Evolutionary conservation across 2,797 vertebrate species (phyloP).

Genomic region (Syncerus caffer): DNA sequence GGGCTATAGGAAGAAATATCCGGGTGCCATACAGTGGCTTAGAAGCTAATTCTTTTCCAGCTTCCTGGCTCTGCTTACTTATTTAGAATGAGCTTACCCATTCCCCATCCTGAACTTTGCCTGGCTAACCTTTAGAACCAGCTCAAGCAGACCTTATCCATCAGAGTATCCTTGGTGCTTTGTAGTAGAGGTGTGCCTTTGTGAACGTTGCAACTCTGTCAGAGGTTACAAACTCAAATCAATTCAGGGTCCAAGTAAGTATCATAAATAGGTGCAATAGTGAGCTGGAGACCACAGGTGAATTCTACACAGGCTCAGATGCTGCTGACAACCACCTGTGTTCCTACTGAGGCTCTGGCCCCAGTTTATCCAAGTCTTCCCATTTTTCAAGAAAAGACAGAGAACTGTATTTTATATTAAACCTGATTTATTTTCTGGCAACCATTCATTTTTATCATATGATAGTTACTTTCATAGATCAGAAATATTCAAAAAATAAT

Average conservation of each 20-base stretch:
- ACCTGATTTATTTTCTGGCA: neutral
- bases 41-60: neutral
- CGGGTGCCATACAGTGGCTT: neutral
- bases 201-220: neutral
- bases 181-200: neutral
- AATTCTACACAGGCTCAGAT: neutral
- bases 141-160: neutral
- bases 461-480: neutral
- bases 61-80: neutral
- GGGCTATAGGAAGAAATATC: neutral
- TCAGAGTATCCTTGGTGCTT: neutral
- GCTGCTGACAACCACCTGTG: neutral
- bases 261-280: neutral
- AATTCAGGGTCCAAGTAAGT: neutral
- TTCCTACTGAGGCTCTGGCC: neutral
- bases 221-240: neutral
- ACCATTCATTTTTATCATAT: neutral
- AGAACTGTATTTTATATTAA: neutral
- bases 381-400: neutral
- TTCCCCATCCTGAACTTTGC: neutral
- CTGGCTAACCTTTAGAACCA: neutral
- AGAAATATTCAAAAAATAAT: neutral
- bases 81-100: neutral
- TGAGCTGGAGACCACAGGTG: neutral
- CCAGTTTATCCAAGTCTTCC: neutral